A percentile compares a stretch with the other conserved stretches of the same genome.
These are phyloP conservation scores for Mandrillus leucophaeus DNA, from an alignment of 2,113 vertebrate species.

Conservation along the genomic window DNA sequence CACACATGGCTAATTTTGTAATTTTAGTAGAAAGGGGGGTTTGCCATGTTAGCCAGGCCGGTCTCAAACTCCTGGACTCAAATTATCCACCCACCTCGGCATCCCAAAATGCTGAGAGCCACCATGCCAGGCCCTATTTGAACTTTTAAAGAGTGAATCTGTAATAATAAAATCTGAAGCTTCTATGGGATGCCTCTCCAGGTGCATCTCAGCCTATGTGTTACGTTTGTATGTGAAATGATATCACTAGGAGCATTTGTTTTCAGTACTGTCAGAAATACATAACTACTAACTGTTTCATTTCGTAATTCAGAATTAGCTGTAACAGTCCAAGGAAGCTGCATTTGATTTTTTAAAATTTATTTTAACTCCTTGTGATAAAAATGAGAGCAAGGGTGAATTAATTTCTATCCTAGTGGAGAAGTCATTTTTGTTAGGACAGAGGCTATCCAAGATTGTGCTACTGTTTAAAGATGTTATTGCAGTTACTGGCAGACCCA, in stretches of 20 bases:
- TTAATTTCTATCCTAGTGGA: not conserved
- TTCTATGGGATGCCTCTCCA: not conserved
- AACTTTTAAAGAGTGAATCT: not conserved
- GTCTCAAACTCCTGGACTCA: too few species aligned
- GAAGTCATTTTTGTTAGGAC: not conserved
- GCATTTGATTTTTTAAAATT: not conserved
- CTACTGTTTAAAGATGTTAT: slow-evolving; percentile 25
- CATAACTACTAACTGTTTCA: not conserved
- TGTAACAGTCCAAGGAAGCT: not conserved
- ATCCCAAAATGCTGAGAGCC: too few species aligned
- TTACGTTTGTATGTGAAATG: not conserved
- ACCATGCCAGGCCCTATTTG: too few species aligned
- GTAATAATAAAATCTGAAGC: not conserved
- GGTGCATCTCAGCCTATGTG: not conserved
- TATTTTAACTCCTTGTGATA: not conserved
- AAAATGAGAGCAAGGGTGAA: slow-evolving; percentile 34
- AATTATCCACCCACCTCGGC: too few species aligned
- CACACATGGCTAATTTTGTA: too few species aligned
- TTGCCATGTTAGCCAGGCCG: too few species aligned
- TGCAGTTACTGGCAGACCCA: slow-evolving; percentile 21
- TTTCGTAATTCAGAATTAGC: slow-evolving; percentile 33
- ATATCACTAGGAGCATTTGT: not conserved
- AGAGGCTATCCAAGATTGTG: not conserved
- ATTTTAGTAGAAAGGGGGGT: too few species aligned
- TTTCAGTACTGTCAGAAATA: slow-evolving; percentile 25